Percentiles rank a stretch among this genome's conserved stretches.
These are phyloP conservation scores for Lordiphosa mommai DNA, from an alignment of 1,140 invertebrate genomes.

Conservation along the genomic window DNA sequence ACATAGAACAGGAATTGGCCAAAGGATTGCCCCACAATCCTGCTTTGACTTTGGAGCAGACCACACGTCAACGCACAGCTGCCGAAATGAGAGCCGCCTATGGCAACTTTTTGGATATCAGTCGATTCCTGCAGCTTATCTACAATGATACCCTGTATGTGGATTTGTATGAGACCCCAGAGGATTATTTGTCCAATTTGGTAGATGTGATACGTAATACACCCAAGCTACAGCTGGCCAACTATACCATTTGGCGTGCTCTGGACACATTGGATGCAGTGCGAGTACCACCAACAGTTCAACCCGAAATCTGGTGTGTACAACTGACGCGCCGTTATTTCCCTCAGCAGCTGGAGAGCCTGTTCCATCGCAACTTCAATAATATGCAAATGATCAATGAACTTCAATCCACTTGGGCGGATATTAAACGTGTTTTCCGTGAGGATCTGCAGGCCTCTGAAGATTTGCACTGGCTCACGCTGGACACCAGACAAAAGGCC, in stretches of 20 bases:
- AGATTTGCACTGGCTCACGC: slow-evolving; percentile 87
- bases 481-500: slow-evolving; percentile 88
- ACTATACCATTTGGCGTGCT: slow-evolving; percentile 87
- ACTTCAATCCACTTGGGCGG: slow-evolving; percentile 82
- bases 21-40: slow-evolving; percentile 58
- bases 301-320: slow-evolving; percentile 84
- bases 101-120: slow-evolving; percentile 64
- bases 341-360: slow-evolving; percentile 82
- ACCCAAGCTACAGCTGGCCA: slow-evolving; percentile 81
- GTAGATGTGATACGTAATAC: slow-evolving; percentile 80
- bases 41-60: slow-evolving; percentile 55
- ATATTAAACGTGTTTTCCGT: slow-evolving; percentile 84
- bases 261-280: slow-evolving; percentile 91
- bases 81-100: slow-evolving; percentile 63
- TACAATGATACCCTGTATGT: slow-evolving; percentile 53
- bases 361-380: slow-evolving; percentile 93
- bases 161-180: slow-evolving; percentile 64
- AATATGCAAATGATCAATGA: slow-evolving; percentile 92
- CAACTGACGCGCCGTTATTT: slow-evolving; percentile 59
- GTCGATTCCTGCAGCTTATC: slow-evolving; percentile 60
- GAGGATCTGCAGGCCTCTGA: slow-evolving; percentile 85
- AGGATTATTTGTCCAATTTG: slow-evolving; percentile 79
- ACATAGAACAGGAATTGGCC: slow-evolving; percentile 62
- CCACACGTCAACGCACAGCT: slow-evolving; percentile 51
- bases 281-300: slow-evolving; percentile 91